Conservation (phyloP, 23 tunicate genomes). For the Trididemnum nubilum region DNA sequence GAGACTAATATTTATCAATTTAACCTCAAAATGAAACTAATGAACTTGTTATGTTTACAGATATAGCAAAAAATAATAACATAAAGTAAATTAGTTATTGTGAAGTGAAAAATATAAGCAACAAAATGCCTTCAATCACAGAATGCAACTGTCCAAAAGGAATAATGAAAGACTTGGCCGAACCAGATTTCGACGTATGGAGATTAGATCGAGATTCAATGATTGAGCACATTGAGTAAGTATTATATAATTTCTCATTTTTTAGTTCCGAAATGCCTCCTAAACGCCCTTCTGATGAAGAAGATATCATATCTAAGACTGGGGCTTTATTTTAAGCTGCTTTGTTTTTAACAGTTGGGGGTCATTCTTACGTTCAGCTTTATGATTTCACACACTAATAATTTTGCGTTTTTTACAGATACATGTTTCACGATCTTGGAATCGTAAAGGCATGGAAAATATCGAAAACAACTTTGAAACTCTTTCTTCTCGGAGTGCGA, state of each 20-base stretch:
- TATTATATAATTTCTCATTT: too few species aligned
- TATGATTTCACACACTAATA: background rate
- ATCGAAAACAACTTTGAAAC: conserved; percentile 58
- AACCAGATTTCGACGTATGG: conserved; percentile 82
- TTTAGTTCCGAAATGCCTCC: background rate
- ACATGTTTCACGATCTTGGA: conserved; percentile 91
- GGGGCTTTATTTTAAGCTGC: too few species aligned
- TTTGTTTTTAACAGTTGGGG: too few species aligned
- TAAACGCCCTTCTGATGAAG: background rate
- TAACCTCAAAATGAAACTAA: background rate
- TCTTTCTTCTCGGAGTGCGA: conserved; percentile 85
- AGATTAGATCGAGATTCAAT: conserved; percentile 83
- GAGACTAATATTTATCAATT: too few species aligned
- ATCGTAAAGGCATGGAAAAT: conserved; percentile 81
- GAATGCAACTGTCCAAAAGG: conserved; percentile 64
- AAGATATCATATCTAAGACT: too few species aligned
- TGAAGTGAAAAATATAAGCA: too few species aligned
- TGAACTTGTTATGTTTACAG: background rate
- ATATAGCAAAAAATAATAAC: background rate
- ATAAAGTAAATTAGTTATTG: too few species aligned
- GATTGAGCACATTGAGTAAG: conserved; percentile 93
- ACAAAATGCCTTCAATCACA: conserved; percentile 62
- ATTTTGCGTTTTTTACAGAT: conserved; percentile 57
- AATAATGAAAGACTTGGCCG: conserved; percentile 61
- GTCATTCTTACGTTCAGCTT: background rate